Evolutionary conservation across 2,888 invertebrate species (phyloP).

Genomic region (Hyposoter dolosus): DNA sequence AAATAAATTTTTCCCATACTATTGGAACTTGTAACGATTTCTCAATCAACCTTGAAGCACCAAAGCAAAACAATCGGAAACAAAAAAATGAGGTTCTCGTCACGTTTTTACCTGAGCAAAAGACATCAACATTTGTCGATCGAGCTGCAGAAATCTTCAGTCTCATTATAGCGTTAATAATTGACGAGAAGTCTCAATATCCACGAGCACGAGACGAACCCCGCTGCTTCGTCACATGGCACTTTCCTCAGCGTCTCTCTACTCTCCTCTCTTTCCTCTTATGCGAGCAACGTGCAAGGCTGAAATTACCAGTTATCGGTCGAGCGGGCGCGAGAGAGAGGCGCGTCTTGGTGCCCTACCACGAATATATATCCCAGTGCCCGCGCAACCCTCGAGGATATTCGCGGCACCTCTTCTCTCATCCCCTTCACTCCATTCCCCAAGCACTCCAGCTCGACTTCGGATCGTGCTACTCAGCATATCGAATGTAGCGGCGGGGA

Average conservation of each 20-base stretch:
- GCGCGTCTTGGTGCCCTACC: conserved; percentile 69
- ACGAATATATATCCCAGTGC: conserved; percentile 56
- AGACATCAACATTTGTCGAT: no score
- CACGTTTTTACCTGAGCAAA: no score
- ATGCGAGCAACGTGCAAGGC: conserved; percentile 70
- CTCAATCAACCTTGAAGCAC: neutral
- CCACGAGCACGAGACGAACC: no score
- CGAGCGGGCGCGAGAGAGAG: conserved; percentile 62
- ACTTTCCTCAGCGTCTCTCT: neutral
- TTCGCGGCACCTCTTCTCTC: conserved; percentile 67
- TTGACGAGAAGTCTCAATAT: no score
- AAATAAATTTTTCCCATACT: conserved; percentile 1
- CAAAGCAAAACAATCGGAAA: neutral
- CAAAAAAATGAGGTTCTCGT: neutral
- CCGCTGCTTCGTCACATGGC: neutral
- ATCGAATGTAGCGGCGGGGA: conserved; percentile 22
- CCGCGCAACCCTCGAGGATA: conserved; percentile 64
- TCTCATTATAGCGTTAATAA: no score
- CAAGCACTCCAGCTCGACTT: conserved; percentile 21
- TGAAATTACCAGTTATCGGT: conserved; percentile 83
- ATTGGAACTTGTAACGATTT: neutral
- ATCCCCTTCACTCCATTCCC: conserved; percentile 31
- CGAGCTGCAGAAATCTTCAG: no score
- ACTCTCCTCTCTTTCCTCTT: conserved; percentile 25
- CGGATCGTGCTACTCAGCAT: conserved; percentile 58